Conservation (phyloP, 2,113 vertebrate species). For the Paracyprichromis sp. region DNA sequence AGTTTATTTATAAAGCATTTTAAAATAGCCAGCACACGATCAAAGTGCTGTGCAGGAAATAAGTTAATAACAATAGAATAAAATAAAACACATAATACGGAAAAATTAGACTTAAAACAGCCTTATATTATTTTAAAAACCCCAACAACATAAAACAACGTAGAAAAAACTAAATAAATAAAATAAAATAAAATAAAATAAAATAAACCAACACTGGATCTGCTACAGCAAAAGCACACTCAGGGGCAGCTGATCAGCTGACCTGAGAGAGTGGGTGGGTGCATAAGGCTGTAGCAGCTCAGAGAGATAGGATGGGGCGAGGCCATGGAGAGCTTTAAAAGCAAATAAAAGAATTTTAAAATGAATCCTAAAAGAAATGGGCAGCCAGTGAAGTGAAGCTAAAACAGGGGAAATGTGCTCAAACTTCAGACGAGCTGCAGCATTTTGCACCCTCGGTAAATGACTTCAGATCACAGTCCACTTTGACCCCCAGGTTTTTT, state of each 20-base stretch:
- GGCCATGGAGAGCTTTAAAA: neutral
- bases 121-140: fast-evolving
- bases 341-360: neutral
- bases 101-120: fast-evolving
- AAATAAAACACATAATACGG: neutral
- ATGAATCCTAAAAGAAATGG: neutral
- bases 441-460: neutral
- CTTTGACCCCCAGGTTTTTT: neutral
- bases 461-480: neutral
- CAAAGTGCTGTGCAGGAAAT: neutral
- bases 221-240: neutral
- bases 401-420: fast-evolving
- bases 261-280: neutral
- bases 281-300: neutral
- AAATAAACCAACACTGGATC: neutral
- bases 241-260: neutral
- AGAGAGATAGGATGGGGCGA: fast-evolving
- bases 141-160: neutral
- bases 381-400: neutral
- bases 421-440: neutral
- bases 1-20: neutral
- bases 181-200: neutral
- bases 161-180: neutral
- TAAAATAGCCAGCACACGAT: neutral
- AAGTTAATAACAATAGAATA: neutral